A percentile compares a stretch with the other conserved stretches of the same genome.
Evolutionary conservation across 2,888 invertebrate genomes (phyloP).

Genomic region (Tiliacea citrago): DNA sequence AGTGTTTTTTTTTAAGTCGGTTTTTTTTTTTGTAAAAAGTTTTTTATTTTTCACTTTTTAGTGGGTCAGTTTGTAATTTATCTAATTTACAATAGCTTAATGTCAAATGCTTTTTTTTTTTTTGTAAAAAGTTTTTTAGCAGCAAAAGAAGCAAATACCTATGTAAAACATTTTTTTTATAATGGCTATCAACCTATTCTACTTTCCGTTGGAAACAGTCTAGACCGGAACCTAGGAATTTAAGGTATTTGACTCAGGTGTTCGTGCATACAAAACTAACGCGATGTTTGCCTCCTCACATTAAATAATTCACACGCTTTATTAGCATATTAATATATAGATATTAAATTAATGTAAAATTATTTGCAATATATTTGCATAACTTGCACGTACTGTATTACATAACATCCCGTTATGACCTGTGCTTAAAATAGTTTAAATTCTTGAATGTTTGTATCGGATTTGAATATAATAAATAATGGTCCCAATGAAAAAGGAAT

Average conservation of each 20-base stretch:
- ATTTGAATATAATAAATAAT: constrained; percentile 5
- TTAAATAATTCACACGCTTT: constrained; percentile 29
- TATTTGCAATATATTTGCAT: constrained; percentile 52
- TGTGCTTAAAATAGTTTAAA: constrained; percentile 37
- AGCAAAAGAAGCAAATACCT: neutral
- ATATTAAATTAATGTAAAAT: constrained; percentile 35
- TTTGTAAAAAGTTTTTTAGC: neutral
- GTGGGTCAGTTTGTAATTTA: too few relatives aligned
- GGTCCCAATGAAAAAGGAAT: too few relatives aligned
- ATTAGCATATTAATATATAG: constrained; percentile 41
- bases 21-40: too few relatives aligned
- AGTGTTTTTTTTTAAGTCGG: too few relatives aligned
- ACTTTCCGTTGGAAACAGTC: constrained; percentile 1
- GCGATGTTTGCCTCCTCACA: neutral
- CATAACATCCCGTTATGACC: constrained; percentile 36
- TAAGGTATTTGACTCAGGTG: constrained; percentile 21
- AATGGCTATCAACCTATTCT: neutral
- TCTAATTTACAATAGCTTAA: too few relatives aligned
- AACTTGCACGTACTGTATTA: constrained; percentile 32
- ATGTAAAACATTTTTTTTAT: neutral
- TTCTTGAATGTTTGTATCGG: constrained; percentile 18
- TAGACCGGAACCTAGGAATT: constrained; percentile 31
- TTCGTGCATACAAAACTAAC: constrained; percentile 12
- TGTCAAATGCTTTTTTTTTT: too few relatives aligned
- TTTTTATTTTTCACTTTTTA: too few relatives aligned